These are phyloP conservation scores for Tetraodon nigroviridis DNA, from an alignment of 2,113 vertebrate genomes.

Conservation along the genomic window DNA sequence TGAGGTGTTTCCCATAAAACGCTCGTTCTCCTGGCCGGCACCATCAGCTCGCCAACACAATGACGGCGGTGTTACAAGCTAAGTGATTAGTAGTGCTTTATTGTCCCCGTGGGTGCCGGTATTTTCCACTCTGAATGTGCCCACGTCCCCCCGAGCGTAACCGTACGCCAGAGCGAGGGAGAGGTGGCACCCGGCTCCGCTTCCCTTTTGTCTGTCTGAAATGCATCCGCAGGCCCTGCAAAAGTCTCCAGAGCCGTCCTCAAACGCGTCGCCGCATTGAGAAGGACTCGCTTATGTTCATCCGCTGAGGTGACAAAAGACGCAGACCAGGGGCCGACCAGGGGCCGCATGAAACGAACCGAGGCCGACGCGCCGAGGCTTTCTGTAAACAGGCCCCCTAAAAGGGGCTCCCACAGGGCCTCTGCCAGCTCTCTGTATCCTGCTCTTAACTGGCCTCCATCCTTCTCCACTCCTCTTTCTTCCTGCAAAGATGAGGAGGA, in stretches of 20 bases:
- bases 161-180: slow-evolving; percentile 45
- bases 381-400: slow-evolving; percentile 53
- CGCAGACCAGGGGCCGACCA: slow-evolving; percentile 17
- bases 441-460: slow-evolving; percentile 33
- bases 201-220: slow-evolving; percentile 69
- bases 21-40: slow-evolving; percentile 27
- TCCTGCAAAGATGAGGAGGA: slow-evolving; percentile 21
- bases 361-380: slow-evolving; percentile 36
- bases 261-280: slow-evolving; percentile 47
- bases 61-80: slow-evolving; percentile 51
- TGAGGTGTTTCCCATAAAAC: slow-evolving; percentile 40
- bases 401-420: slow-evolving; percentile 31
- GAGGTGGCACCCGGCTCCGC: slow-evolving; percentile 57
- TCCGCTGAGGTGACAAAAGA: slow-evolving; percentile 40
- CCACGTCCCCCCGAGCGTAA: slow-evolving; percentile 55
- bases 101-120: slow-evolving; percentile 58
- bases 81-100: slow-evolving; percentile 60
- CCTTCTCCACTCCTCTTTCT: slow-evolving; percentile 16
- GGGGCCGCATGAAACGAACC: slow-evolving; percentile 28
- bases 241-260: slow-evolving; percentile 47
- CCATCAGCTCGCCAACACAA: slow-evolving; percentile 54
- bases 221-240: slow-evolving; percentile 43
- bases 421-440: slow-evolving; percentile 22
- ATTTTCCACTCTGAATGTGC: slow-evolving; percentile 54
- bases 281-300: slow-evolving; percentile 38